Conservation (phyloP, 2,797 vertebrate genomes). For the Melanotaenia nigrans region DNA sequence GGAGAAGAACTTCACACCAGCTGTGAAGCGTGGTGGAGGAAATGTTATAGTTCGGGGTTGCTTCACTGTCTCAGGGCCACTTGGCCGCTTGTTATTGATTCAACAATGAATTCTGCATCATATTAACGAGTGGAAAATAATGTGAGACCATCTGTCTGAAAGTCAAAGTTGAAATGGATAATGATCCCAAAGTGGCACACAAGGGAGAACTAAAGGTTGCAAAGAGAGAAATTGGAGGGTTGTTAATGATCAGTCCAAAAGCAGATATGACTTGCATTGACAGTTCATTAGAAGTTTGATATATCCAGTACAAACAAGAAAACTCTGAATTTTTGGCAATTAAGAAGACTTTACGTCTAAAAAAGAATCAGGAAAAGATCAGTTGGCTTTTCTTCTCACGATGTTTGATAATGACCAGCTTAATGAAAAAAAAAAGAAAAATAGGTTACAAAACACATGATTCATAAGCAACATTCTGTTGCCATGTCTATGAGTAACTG, state of each 20-base stretch:
- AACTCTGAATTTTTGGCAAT: not conserved
- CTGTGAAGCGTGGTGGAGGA: not conserved
- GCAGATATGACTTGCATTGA: not conserved
- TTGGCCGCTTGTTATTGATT: not conserved
- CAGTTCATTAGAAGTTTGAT: not conserved
- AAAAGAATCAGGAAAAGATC: conserved; percentile 9
- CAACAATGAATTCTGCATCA: not conserved
- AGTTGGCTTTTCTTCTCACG: conserved; percentile 28
- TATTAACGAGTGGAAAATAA: not conserved
- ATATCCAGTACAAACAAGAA: not conserved
- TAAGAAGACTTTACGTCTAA: not conserved
- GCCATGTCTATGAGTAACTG: conserved; percentile 61
- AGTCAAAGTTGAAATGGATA: not conserved
- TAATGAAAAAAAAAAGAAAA: conserved; percentile 27
- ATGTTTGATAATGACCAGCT: conserved; percentile 43
- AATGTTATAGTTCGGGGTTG: not conserved
- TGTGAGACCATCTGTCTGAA: not conserved
- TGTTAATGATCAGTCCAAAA: not conserved
- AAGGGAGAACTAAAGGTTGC: not conserved
- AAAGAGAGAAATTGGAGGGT: not conserved
- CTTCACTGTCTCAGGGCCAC: not conserved
- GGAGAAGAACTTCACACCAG: not conserved
- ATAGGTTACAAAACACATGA: conserved; percentile 60
- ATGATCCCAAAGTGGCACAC: not conserved
- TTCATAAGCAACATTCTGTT: conserved; percentile 59